These are phyloP conservation scores for Scaptodrosophila latifasciaeformis DNA, from an alignment of 2,888 invertebrate genomes.

Conservation along the genomic window DNA sequence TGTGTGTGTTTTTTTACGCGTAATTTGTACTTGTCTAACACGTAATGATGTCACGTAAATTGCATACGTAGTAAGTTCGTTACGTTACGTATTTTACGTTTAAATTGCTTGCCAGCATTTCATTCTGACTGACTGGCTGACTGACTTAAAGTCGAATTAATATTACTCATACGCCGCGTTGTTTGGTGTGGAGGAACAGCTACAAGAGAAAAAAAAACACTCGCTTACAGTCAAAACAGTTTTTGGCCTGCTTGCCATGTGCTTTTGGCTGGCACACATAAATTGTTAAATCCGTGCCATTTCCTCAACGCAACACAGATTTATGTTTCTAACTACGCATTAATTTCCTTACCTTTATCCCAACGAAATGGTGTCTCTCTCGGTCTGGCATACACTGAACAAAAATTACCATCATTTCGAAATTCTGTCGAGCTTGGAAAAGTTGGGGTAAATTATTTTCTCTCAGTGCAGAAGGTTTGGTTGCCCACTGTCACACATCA, in stretches of 20 bases:
- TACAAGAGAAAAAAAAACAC: slow-evolving; percentile 9
- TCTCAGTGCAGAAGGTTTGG: too few relatives aligned
- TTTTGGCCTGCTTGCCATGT: too few relatives aligned
- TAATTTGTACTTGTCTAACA: slow-evolving; percentile 71
- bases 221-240: too few relatives aligned
- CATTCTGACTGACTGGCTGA: slow-evolving; percentile 4
- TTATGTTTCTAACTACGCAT: slow-evolving; percentile 66
- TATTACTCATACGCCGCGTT: slow-evolving; percentile 57
- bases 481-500: slow-evolving; percentile 57
- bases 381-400: too few relatives aligned
- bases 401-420: too few relatives aligned
- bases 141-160: slow-evolving; percentile 63
- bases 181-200: neutral
- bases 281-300: slow-evolving; percentile 58
- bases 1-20: too few relatives aligned
- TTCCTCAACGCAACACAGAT: slow-evolving; percentile 57
- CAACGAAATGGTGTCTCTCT: slow-evolving; percentile 7
- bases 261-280: slow-evolving; percentile 34
- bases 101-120: slow-evolving; percentile 48
- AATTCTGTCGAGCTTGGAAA: too few relatives aligned
- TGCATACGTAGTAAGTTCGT: slow-evolving; percentile 54
- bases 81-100: slow-evolving; percentile 25
- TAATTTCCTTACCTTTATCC: slow-evolving; percentile 68
- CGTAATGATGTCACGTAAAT: slow-evolving; percentile 71
- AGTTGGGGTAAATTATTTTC: too few relatives aligned